phyloP scores from a whole-genome alignment of 2,113 vertebrate genomes.

The Nycticebus coucang region DNA sequence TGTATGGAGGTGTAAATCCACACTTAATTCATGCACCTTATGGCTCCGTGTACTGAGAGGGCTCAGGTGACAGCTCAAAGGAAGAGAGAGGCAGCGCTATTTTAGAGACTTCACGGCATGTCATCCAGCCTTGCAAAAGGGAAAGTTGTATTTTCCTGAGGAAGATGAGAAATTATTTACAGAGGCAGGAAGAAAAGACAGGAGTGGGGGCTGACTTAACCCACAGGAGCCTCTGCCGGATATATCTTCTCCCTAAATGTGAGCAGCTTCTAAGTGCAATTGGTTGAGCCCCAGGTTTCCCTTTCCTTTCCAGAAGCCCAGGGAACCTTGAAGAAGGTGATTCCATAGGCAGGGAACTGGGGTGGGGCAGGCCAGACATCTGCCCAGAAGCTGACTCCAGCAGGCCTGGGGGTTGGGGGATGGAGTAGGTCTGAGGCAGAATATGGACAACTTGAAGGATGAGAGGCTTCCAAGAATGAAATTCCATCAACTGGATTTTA shows the following conservation, averaged over 20 bases:
- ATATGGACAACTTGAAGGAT: background rate
- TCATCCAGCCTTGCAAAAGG: background rate
- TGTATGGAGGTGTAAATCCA: background rate
- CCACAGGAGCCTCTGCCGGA: background rate
- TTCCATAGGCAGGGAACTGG: background rate
- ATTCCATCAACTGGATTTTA: background rate
- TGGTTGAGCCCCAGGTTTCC: background rate
- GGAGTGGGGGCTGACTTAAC: no score
- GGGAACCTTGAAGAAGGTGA: fast-evolving
- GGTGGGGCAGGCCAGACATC: background rate
- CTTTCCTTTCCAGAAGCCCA: background rate
- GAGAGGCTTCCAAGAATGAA: background rate
- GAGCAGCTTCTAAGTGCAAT: background rate
- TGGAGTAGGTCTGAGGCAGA: background rate
- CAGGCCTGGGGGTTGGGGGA: background rate
- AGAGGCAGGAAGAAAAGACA: background rate
- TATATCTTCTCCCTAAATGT: fast-evolving
- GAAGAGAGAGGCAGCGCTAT: background rate
- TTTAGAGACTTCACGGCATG: no score
- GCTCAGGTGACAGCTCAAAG: no score
- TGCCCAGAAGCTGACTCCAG: background rate
- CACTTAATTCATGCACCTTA: fast-evolving
- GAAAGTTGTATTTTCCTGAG: background rate
- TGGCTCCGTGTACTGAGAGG: fast-evolving
- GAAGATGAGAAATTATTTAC: background rate